Base-by-base conservation (phyloP, 2,888 invertebrate species). In the Dione juno region DNA sequence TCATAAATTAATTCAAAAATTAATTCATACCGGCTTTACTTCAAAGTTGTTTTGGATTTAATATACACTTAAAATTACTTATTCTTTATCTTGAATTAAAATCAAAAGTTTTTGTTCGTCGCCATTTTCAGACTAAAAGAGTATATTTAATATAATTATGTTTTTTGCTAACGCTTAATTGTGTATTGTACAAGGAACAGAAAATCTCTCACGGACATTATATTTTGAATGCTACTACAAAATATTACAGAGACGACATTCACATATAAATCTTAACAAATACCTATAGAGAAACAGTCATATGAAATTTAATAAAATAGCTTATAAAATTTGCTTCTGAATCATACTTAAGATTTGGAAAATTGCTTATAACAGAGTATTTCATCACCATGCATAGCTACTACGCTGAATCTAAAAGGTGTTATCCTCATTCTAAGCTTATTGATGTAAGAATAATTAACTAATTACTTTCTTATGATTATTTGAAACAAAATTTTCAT, bases 101-200 rank as follows among this genome's bases (percentile, higher is more conserved):
- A 57, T 37, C 40, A 37, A 10, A 1, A 3, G 0, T 40, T 40
- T 40, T 57, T 40, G 13, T 57, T 37, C 16, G 37, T 57, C 37
- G 37, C 16, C 16, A 19, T 40, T 19, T 40, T 40, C 7, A 16
- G 16, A 57, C n/a, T 37, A 37, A 37, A 2, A 40, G 28, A 57
- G 16, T 57, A 54, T 54, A 35, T 35, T 54, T 35, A 19, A 54
- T 14, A 19, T 57, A 37, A 57, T 57, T 16, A 57, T 6, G 37
- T 40, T 57, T n/a, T 57, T 57, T 57, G 37, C 37, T 40, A 40
- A 16, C 11, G 16, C 9, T 16, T 57, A 37, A 57, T 57, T 57
- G n/a, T 57, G 37, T 57, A 37, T 37, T 57, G 37, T 37, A 37
- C n/a, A 57, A 11, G 11, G 3, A 35, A 35, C 52, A 21, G 53